A percentile compares a stretch with the other conserved stretches of the same genome.
These are phyloP conservation scores for Philonicus albiceps DNA, from an alignment of 2,888 invertebrate species.

Conservation along the genomic window DNA sequence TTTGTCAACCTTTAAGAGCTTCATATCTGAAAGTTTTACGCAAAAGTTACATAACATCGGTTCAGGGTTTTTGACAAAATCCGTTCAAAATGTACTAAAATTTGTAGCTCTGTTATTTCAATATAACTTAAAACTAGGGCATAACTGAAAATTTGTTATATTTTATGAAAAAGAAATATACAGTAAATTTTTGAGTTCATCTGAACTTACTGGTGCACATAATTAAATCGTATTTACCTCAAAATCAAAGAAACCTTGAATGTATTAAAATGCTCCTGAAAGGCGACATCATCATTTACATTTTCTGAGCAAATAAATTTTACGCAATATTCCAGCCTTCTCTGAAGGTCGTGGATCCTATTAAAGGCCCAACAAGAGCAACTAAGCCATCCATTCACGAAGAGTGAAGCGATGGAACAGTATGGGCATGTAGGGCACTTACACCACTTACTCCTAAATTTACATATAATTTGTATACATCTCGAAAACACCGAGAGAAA, in stretches of 20 bases:
- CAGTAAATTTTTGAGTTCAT: neutral
- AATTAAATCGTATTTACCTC: neutral
- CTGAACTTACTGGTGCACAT: neutral
- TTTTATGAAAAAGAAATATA: neutral
- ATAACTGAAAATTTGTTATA: neutral
- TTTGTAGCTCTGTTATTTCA: neutral
- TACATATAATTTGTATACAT: neutral
- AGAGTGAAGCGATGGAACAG: neutral
- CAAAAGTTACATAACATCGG: too few species aligned
- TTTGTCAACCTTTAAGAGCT: too few species aligned
- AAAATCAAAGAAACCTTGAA: neutral
- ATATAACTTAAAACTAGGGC: neutral
- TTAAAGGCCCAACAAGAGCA: neutral
- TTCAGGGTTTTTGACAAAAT: too few species aligned
- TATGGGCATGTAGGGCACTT: neutral
- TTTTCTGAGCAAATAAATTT: neutral
- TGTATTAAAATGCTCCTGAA: neutral
- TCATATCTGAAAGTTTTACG: too few species aligned
- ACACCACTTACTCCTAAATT: neutral
- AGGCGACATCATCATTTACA: neutral
- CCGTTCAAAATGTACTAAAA: too few species aligned
- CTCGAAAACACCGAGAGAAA: neutral
- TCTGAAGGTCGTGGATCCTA: neutral
- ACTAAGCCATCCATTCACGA: neutral
- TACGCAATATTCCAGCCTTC: neutral